These are phyloP conservation scores for Eulemur mongoz DNA, from an alignment of 2,797 vertebrate species.

Conservation along the genomic window DNA sequence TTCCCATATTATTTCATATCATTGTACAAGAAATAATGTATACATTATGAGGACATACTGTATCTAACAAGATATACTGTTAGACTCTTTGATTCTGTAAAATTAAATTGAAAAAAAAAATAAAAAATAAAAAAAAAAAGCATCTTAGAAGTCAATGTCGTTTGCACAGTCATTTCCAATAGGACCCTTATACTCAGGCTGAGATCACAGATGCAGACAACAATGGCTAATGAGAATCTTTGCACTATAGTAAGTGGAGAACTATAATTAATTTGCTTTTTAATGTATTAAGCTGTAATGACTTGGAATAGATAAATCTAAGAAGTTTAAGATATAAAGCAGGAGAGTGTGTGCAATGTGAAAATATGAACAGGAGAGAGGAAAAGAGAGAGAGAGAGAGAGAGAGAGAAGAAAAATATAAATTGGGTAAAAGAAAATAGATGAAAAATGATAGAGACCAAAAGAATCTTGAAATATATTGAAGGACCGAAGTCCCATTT, in stretches of 20 bases:
- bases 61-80: too few species aligned
- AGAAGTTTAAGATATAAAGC: background rate
- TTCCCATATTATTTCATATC: too few species aligned
- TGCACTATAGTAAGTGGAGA: background rate
- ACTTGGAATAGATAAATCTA: background rate
- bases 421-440: background rate
- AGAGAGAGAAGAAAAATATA: background rate
- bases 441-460: background rate
- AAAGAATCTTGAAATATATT: background rate
- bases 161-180: background rate
- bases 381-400: background rate
- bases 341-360: rapidly evolving
- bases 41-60: too few species aligned
- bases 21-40: too few species aligned
- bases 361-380: background rate
- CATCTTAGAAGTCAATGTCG: background rate
- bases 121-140: background rate
- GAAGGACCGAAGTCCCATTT: background rate
- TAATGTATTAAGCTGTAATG: background rate
- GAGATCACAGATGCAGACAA: background rate
- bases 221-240: background rate
- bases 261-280: background rate
- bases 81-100: too few species aligned
- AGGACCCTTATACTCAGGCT: background rate
- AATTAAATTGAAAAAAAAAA: too few species aligned